Conservation (phyloP, 2,113 vertebrate genomes). For the Hydrochoerus hydrochaeris region DNA sequence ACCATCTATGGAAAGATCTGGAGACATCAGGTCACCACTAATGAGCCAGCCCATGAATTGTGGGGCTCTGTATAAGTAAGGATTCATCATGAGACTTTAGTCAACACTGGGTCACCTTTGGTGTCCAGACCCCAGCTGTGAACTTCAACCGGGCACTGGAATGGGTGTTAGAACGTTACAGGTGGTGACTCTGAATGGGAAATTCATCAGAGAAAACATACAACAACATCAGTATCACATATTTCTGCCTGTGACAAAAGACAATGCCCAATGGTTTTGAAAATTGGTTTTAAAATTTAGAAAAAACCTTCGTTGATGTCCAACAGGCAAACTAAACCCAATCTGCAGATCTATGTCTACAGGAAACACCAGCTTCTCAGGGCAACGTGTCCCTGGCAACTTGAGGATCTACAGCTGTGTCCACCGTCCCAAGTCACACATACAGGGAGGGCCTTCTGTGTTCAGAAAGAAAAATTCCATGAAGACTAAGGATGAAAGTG, state of each 20-base stretch:
- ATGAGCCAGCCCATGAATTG: neutral
- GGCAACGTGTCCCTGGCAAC: accelerated
- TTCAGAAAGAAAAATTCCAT: neutral
- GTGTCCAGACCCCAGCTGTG: neutral
- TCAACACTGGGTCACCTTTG: neutral
- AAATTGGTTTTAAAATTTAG: neutral
- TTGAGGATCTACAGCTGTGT: too few species aligned
- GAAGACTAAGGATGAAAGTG: neutral
- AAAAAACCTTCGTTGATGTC: neutral
- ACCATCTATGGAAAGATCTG: neutral
- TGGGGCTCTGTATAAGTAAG: neutral
- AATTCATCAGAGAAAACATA: neutral
- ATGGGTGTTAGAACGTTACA: neutral
- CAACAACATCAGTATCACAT: accelerated
- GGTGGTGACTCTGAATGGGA: neutral
- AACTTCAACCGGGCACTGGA: neutral
- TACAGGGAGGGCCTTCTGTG: neutral
- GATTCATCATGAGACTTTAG: neutral
- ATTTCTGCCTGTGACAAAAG: neutral
- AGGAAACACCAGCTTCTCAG: neutral
- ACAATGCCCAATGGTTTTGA: neutral
- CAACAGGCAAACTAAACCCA: neutral
- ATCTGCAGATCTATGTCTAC: accelerated
- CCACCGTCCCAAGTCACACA: too few species aligned
- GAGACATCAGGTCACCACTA: neutral